Conservation (phyloP, 2,113 vertebrate genomes). For the Synodontis membranacea region DNA sequence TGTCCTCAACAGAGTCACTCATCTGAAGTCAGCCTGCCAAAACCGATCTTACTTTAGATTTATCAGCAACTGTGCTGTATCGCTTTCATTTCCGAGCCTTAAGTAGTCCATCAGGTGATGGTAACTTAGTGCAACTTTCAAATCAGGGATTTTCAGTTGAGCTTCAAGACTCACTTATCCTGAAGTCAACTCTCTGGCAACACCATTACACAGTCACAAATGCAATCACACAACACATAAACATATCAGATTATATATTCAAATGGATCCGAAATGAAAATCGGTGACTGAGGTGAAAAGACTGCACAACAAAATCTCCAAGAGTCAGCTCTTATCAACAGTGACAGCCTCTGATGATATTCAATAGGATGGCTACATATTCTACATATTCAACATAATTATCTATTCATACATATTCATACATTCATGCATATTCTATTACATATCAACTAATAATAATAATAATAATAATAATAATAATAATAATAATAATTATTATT, state of each 20-base stretch:
- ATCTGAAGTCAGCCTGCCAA: constrained; percentile 48
- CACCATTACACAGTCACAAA: background rate
- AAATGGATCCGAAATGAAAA: constrained; percentile 2
- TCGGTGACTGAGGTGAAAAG: background rate
- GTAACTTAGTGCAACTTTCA: constrained; percentile 26
- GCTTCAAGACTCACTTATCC: constrained; percentile 1
- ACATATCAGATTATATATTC: constrained; percentile 7
- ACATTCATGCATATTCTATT: too few species aligned
- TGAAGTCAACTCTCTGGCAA: background rate
- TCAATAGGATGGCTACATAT: too few species aligned
- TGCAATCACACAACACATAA: constrained; percentile 8
- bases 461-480: too few species aligned
- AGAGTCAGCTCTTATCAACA: background rate
- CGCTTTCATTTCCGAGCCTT: constrained; percentile 26
- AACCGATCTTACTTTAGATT: constrained; percentile 46
- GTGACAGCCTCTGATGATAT: background rate
- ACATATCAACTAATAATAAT: too few species aligned
- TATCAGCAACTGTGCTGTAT: constrained; percentile 36
- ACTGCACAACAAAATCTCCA: background rate
- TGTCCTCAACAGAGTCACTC: constrained; percentile 34
- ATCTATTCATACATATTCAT: too few species aligned
- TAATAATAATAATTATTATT: too few species aligned
- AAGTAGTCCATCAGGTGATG: constrained; percentile 40
- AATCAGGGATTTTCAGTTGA: constrained; percentile 27
- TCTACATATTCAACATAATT: too few species aligned